Evolutionary conservation across 2,113 vertebrate species (phyloP).

Genomic region (Gavia stellata): DNA sequence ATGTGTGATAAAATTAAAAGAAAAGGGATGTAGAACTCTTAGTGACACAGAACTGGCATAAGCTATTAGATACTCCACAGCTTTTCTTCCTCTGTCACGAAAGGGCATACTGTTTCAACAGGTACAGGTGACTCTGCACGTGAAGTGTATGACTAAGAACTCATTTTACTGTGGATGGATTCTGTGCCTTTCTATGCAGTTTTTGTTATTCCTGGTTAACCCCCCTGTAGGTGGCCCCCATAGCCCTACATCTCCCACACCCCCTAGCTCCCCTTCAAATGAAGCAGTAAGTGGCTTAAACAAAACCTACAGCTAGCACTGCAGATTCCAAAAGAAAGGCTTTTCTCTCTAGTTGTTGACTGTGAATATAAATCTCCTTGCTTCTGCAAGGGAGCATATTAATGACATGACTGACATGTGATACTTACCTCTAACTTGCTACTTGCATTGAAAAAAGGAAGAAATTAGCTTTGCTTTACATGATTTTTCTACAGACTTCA

Average conservation of each 20-base stretch:
- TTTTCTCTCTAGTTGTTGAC: neutral
- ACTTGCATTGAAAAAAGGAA: slow-evolving; percentile 62
- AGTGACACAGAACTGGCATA: neutral
- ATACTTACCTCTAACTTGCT: slow-evolving; percentile 40
- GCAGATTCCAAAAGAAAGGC: slow-evolving; percentile 23
- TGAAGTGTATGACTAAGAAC: neutral
- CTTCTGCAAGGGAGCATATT: neutral
- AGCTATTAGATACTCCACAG: neutral
- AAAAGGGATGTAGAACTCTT: neutral
- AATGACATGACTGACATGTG: neutral
- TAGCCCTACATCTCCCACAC: neutral
- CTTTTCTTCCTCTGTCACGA: neutral
- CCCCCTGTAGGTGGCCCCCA: neutral
- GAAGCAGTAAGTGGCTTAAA: slow-evolving; percentile 2
- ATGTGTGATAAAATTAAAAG: neutral
- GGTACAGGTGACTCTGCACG: neutral
- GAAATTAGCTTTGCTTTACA: slow-evolving; percentile 60
- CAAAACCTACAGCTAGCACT: slow-evolving; percentile 32
- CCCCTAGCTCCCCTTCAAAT: neutral
- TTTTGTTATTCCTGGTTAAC: neutral
- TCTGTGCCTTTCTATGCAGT: neutral
- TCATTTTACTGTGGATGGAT: neutral
- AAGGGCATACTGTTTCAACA: neutral
- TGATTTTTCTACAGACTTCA: slow-evolving; percentile 68
- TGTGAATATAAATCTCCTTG: neutral